These are phyloP conservation scores for Microhierax caerulescens DNA, from an alignment of 2,797 vertebrate genomes.

Conservation along the genomic window DNA sequence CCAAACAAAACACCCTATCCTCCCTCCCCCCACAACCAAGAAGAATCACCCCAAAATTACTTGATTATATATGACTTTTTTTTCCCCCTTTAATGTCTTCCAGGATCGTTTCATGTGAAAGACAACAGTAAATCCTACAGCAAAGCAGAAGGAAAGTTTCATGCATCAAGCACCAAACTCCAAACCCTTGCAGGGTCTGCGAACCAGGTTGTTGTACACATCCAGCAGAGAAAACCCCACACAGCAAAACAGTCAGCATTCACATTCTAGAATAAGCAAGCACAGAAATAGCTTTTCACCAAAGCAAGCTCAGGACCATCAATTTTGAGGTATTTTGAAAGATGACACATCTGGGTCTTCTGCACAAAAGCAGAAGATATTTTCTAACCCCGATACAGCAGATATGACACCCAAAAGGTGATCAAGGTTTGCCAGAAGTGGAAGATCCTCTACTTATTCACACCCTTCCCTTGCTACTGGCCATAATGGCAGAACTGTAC, in stretches of 20 bases:
- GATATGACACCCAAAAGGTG: not conserved
- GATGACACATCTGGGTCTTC: not conserved
- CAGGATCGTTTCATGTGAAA: not conserved
- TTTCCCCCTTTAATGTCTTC: not conserved
- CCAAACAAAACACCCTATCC: not conserved
- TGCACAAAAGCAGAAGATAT: not conserved
- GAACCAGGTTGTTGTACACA: not conserved
- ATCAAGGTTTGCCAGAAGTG: not conserved
- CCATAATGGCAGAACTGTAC: not conserved
- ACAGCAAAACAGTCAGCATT: not conserved
- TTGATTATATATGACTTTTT: not conserved
- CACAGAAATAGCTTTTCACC: not conserved
- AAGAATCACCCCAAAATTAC: not conserved
- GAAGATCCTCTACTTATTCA: not conserved
- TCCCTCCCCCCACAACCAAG: not conserved
- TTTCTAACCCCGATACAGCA: not conserved
- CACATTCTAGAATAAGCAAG: not conserved
- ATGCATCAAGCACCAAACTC: not conserved
- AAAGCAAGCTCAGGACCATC: not conserved
- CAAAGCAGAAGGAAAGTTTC: not conserved
- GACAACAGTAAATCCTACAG: not conserved
- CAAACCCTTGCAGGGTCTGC: fast-evolving
- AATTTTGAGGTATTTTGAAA: not conserved
- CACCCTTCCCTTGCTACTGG: not conserved
- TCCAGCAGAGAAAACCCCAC: not conserved